Evolutionary conservation across 2,888 invertebrate genomes (phyloP).

Genomic region (Lymantria monacha): DNA sequence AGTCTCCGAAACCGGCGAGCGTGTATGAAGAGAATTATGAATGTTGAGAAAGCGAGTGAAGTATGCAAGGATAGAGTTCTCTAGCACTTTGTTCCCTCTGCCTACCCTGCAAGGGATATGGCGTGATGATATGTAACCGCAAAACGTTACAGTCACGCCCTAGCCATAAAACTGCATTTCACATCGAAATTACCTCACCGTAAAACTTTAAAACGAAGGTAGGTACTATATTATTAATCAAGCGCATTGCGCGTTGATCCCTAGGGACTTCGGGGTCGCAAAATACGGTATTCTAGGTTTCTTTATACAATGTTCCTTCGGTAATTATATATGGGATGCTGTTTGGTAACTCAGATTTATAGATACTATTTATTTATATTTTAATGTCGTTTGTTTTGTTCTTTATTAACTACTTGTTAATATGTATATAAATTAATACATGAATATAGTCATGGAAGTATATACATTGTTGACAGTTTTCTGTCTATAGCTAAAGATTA

Average conservation of each 20-base stretch:
- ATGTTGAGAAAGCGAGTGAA: too few species aligned
- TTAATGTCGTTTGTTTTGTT: neutral
- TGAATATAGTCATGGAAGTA: too few species aligned
- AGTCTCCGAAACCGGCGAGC: too few species aligned
- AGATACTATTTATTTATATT: neutral
- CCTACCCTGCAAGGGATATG: too few species aligned
- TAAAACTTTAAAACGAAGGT: conserved; percentile 14
- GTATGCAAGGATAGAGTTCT: too few species aligned
- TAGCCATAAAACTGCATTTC: conserved; percentile 21
- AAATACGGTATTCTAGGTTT: conserved; percentile 21
- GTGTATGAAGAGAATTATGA: too few species aligned
- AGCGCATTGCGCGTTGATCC: conserved; percentile 26
- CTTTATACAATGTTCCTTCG: conserved; percentile 24
- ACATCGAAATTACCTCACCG: conserved; percentile 11
- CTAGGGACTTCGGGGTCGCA: conserved; percentile 19
- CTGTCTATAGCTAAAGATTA: too few species aligned
- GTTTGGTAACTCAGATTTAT: conserved; percentile 16
- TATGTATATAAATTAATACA: too few species aligned
- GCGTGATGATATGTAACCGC: too few species aligned
- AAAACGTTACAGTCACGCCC: conserved; percentile 6
- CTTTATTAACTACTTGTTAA: too few species aligned
- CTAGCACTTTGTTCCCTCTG: too few species aligned
- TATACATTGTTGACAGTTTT: too few species aligned
- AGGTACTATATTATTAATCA: conserved; percentile 28
- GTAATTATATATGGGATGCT: conserved; percentile 35